phyloP scores from a whole-genome alignment of 2,113 vertebrate species.

The Ascaphus truei region DNA sequence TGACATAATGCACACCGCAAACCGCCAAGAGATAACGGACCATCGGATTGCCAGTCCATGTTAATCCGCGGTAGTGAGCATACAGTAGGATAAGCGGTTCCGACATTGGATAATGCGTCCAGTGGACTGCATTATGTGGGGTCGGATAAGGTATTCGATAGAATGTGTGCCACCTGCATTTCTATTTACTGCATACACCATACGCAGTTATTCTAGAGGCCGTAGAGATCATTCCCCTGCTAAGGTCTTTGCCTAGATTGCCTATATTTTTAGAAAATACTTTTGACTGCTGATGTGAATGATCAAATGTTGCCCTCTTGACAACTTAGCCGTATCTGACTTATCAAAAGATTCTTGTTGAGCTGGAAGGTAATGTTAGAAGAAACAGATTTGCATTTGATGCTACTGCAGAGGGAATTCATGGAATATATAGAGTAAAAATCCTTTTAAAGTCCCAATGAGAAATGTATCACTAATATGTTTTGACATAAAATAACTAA shows the following conservation, averaged over 20 bases:
- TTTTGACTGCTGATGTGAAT: background rate
- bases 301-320: constrained; percentile 15
- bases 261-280: background rate
- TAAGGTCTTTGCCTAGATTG: background rate
- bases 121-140: too few relatives aligned
- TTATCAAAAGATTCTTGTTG: constrained; percentile 21
- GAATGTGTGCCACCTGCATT: too few relatives aligned
- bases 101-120: too few relatives aligned
- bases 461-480: too few relatives aligned
- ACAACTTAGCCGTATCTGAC: background rate
- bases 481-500: too few relatives aligned
- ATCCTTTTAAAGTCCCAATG: too few relatives aligned
- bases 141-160: too few relatives aligned
- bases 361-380: background rate
- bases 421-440: background rate
- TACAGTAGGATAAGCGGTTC: too few relatives aligned
- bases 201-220: background rate
- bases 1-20: too few relatives aligned
- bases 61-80: too few relatives aligned
- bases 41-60: too few relatives aligned
- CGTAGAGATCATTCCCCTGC: background rate
- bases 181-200: background rate
- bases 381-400: constrained; percentile 4
- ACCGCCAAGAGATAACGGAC: too few relatives aligned
- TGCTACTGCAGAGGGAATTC: background rate